phyloP scores from a whole-genome alignment of 2,888 invertebrate species.

The Drosophila neutralis region DNA sequence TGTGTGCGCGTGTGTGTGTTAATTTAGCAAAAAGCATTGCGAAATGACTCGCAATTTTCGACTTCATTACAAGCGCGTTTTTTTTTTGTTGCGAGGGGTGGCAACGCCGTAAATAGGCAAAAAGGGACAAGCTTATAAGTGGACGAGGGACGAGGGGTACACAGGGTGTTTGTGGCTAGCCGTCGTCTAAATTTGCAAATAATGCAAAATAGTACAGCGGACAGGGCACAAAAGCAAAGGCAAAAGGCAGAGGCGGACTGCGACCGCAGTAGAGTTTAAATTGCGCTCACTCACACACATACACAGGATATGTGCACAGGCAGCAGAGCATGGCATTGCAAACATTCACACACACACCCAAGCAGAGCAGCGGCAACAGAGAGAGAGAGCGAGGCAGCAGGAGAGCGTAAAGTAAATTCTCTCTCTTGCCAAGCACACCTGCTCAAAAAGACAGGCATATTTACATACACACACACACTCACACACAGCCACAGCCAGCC shows the following conservation, averaged over 20 bases:
- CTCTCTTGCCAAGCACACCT: constrained; percentile 37
- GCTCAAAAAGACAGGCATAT: constrained; percentile 34
- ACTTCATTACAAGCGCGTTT: constrained; percentile 65
- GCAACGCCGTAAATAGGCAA: constrained; percentile 17
- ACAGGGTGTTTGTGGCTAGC: constrained; percentile 1
- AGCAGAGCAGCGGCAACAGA: neutral
- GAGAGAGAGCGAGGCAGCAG: neutral
- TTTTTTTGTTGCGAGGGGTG: constrained; percentile 11
- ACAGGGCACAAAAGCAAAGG: neutral
- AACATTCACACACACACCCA: neutral
- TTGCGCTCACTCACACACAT: constrained; percentile 14
- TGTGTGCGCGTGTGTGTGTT: constrained; percentile 39
- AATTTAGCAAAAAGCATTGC: constrained; percentile 78
- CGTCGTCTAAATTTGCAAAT: constrained; percentile 24
- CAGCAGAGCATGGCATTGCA: constrained; percentile 8
- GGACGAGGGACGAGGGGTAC: neutral
- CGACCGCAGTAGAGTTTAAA: constrained; percentile 27
- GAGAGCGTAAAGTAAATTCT: constrained; percentile 1
- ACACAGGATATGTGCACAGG: constrained; percentile 36
- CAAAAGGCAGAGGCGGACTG: neutral
- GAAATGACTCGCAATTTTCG: constrained; percentile 74
- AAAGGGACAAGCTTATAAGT: constrained; percentile 5
- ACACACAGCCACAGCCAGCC: constrained; percentile 3
- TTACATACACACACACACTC: constrained; percentile 34
- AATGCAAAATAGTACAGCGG: constrained; percentile 26